These are phyloP conservation scores for Arctopsyche grandis DNA, from an alignment of 1,140 invertebrate species.

Conservation along the genomic window DNA sequence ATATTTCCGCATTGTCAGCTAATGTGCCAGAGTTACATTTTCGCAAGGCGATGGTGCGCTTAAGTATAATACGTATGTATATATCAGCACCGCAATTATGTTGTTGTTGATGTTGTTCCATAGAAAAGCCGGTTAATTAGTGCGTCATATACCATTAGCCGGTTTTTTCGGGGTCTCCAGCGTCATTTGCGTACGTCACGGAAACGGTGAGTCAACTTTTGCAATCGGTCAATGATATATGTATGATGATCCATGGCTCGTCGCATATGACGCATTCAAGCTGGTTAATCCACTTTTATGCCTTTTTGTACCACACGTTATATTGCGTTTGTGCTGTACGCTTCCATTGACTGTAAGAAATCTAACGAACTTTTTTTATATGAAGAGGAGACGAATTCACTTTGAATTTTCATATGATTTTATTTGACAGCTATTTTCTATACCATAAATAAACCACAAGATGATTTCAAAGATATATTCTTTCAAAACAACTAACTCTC, in stretches of 20 bases:
- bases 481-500: too few species aligned
- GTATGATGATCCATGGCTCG: not conserved
- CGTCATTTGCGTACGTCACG: not conserved
- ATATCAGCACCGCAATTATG: not conserved
- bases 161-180: conserved; percentile 4
- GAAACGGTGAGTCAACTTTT: not conserved
- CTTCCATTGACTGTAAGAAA: too few species aligned
- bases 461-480: too few species aligned
- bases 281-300: too few species aligned
- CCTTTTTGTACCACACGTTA: too few species aligned
- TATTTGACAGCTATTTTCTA: too few species aligned
- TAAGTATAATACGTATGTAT: conserved; percentile 19
- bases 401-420: too few species aligned
- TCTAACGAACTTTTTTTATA: too few species aligned
- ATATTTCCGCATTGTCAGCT: conserved; percentile 47
- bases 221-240: conserved; percentile 17
- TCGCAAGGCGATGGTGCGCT: conserved; percentile 24
- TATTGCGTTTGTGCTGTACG: too few species aligned
- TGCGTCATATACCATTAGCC: not conserved
- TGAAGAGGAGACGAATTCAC: too few species aligned
- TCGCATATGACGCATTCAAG: too few species aligned
- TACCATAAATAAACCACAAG: too few species aligned
- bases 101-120: conserved; percentile 10
- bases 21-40: conserved; percentile 36
- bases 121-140: conserved; percentile 32